These are phyloP conservation scores for Poeciliopsis turrubarensis DNA, from an alignment of 2,113 vertebrate genomes.

Conservation along the genomic window DNA sequence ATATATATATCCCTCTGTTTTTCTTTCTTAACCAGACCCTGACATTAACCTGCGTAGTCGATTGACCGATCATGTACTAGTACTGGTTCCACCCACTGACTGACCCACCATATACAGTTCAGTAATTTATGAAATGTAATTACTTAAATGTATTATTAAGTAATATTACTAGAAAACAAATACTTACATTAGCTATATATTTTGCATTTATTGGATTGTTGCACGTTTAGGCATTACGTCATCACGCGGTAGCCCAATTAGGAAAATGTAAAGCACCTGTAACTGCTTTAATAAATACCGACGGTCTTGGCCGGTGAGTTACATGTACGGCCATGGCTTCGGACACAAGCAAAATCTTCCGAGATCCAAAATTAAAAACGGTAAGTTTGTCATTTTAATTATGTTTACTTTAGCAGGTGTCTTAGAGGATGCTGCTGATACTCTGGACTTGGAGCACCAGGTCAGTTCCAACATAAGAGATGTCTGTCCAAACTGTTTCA, in stretches of 20 bases:
- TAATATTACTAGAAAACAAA: too few relatives aligned
- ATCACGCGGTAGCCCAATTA: conserved; percentile 8
- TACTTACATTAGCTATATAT: too few relatives aligned
- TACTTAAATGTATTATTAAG: too few relatives aligned
- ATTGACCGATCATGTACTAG: too few relatives aligned
- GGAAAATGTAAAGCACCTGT: conserved; percentile 39
- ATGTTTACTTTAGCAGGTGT: background rate
- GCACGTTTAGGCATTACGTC: background rate
- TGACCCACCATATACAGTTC: too few relatives aligned
- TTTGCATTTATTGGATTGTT: too few relatives aligned
- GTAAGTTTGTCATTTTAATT: background rate
- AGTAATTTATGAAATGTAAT: too few relatives aligned
- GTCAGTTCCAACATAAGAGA: conserved; percentile 22
- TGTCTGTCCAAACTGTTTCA: background rate
- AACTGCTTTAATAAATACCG: background rate
- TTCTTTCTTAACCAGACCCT: too few relatives aligned
- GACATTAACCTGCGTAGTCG: too few relatives aligned
- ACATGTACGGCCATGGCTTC: conserved; percentile 36
- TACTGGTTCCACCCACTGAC: too few relatives aligned
- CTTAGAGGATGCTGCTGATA: background rate
- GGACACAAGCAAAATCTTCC: conserved; percentile 16
- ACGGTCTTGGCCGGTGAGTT: background rate
- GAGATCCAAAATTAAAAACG: background rate
- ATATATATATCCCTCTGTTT: too few relatives aligned
- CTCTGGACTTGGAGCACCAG: background rate